A percentile compares a stretch with the other conserved stretches of the same genome.
Conservation (phyloP, 2,797 vertebrate genomes). For the Tokudaia muenninki region DNA sequence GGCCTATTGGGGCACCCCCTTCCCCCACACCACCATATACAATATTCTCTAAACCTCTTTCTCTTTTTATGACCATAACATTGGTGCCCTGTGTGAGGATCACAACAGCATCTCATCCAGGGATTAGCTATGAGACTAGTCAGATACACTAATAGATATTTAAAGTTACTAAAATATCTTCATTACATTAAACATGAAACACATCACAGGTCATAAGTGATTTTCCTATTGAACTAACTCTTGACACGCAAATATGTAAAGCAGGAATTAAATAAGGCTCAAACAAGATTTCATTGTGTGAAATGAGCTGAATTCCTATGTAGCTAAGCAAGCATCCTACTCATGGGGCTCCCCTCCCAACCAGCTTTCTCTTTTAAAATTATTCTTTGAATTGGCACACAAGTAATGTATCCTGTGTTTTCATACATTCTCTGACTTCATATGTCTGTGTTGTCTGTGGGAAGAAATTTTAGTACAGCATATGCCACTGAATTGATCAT, state of each 20-base stretch:
- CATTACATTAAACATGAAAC: background rate
- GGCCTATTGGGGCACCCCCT: too few relatives aligned
- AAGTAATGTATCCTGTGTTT: background rate
- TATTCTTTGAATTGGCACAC: background rate
- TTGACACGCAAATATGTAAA: constrained; percentile 14
- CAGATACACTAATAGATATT: background rate
- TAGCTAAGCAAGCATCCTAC: background rate
- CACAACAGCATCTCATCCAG: background rate
- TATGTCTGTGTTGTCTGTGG: background rate
- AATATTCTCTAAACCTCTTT: too few relatives aligned
- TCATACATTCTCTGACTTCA: background rate
- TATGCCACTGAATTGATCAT: background rate
- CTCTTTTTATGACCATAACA: too few relatives aligned
- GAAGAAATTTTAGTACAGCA: background rate
- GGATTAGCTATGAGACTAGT: background rate
- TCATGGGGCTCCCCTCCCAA: background rate
- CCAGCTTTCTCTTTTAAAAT: background rate
- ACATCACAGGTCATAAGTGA: constrained; percentile 2
- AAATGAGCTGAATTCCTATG: background rate
- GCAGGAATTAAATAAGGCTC: constrained; percentile 5
- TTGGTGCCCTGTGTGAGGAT: too few relatives aligned
- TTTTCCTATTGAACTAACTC: background rate
- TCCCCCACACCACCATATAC: too few relatives aligned
- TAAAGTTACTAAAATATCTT: constrained; percentile 22
- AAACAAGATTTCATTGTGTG: background rate